Conservation (phyloP, 2,888 invertebrate genomes). For the Pocota personata region DNA sequence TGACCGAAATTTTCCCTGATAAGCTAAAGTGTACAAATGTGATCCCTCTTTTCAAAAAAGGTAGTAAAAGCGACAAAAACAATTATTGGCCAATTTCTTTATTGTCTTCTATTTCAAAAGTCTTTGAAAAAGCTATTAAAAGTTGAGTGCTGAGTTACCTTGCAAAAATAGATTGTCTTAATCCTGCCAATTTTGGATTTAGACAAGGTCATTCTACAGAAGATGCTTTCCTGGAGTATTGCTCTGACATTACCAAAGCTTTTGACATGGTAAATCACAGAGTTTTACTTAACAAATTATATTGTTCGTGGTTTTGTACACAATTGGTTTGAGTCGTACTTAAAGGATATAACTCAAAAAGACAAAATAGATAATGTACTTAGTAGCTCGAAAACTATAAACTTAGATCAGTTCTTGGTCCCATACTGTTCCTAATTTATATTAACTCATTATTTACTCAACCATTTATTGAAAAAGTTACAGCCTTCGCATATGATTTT, state of each 20-base stretch:
- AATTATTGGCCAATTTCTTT: slow-evolving; percentile 21
- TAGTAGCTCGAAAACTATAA: background rate
- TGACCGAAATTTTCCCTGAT: slow-evolving; percentile 16
- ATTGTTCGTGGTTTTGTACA: background rate
- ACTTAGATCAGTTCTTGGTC: background rate
- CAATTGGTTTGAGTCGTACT: background rate
- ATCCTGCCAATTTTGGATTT: slow-evolving; percentile 10
- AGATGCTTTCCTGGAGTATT: slow-evolving; percentile 13
- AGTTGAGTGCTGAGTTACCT: background rate
- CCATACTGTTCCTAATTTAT: slow-evolving; percentile 1
- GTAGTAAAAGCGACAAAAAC: slow-evolving; percentile 8
- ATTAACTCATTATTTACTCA: background rate
- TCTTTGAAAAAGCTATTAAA: background rate
- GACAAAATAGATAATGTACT: too few species aligned
- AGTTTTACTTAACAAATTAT: too few species aligned
- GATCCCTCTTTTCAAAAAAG: too few species aligned
- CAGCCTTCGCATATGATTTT: too few species aligned
- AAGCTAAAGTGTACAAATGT: slow-evolving; percentile 27
- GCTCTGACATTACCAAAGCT: background rate
- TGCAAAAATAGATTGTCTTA: background rate
- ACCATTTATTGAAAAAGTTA: too few species aligned
- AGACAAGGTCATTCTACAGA: background rate
- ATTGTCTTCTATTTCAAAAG: background rate
- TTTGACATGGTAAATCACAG: background rate
- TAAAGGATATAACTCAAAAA: too few species aligned